Evolutionary conservation across 2,113 vertebrate genomes (phyloP), one percentile per base, ranked within the genome.

Genomic region (Scomber scombrus): DNA sequence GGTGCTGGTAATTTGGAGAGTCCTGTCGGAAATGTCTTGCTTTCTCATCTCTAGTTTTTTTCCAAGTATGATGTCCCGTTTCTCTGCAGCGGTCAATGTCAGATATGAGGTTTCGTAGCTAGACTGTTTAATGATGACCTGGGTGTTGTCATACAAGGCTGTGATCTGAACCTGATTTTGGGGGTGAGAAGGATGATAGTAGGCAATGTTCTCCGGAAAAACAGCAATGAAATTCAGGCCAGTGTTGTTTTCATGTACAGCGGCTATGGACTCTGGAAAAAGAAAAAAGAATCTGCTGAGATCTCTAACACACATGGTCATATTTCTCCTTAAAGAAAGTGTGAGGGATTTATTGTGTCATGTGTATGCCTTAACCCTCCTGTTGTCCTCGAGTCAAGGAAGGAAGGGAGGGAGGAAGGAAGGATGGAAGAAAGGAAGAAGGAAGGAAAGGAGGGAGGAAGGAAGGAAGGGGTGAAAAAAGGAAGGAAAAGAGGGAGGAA

Each of bases 141-240:
- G 0, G 0, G 94, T 93, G 15, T 1, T 0, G 0, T 15, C 0
- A 0, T 49, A 0, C 11, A 94, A 6, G 16, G 88, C 80, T 0
- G 84, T 91, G 71, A 94, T 46, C 8, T 19, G 34, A 19, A 95
- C 19, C 0, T 0, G 0, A 79, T 87, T 88, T 0, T 0, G 0
- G 3, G 85, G 2, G 0, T 0, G 0, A 0, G 0, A 5, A 0
- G 89, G 90, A 31, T 91, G 46, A 58, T 91, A 95, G 23, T 78
- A 80, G 46, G 94, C 95, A 0, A 95, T 90, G 78, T 95, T 95
- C 80, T 95, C 95, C 0, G 92, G 94, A 45, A 94, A 95, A 18
- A 80, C 92, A 0, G 90, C 78, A 0, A 76, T 11, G 57, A 95
- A 94, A 0, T 45, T 4, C 1, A 0, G 50, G 11, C 93, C 93